Conservation (phyloP, 1,140 invertebrate species). For the Trissolcus basalis region DNA sequence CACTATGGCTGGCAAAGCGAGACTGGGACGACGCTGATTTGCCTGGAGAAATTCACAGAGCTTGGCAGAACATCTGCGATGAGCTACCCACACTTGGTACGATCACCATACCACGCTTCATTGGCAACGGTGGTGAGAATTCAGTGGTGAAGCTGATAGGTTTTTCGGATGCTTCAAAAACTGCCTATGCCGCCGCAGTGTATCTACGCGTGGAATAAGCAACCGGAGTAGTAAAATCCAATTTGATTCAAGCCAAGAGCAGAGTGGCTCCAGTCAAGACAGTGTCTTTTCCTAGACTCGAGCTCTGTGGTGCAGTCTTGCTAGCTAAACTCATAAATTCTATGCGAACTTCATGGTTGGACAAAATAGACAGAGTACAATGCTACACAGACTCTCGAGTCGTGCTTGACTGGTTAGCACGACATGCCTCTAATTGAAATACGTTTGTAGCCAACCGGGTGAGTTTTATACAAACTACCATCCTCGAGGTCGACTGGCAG, state of each 20-base stretch:
- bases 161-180: not conserved
- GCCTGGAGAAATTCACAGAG: not conserved
- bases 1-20: not conserved
- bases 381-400: conserved; percentile 14
- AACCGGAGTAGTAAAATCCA: not conserved
- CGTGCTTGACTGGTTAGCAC: not conserved
- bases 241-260: conserved; percentile 1
- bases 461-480: not conserved
- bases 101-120: not conserved
- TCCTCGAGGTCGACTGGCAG: conserved; percentile 1
- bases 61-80: not conserved
- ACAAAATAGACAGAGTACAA: not conserved
- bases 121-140: not conserved
- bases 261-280: not conserved
- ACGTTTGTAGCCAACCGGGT: conserved; percentile 5
- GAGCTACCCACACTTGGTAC: not conserved
- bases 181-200: not conserved
- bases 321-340: not conserved
- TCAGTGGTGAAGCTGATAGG: not conserved
- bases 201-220: not conserved
- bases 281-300: not conserved
- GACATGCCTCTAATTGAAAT: not conserved
- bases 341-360: not conserved
- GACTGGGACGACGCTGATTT: conserved; percentile 1
- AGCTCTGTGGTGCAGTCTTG: not conserved